Evolutionary conservation across 1,140 invertebrate genomes (phyloP).

Genomic region (Acromyrmex heyeri): DNA sequence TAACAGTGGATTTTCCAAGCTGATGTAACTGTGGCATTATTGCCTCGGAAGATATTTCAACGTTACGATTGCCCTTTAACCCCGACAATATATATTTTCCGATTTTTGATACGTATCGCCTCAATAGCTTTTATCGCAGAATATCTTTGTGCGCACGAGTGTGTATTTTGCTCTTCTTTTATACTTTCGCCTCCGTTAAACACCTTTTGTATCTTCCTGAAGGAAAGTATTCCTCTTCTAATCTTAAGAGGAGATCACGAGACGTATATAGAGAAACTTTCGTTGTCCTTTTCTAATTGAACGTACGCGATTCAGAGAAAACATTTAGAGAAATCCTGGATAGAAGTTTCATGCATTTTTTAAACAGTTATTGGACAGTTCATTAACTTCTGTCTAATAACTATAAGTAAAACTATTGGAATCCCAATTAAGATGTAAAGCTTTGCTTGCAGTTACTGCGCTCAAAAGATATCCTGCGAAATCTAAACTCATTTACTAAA

Average conservation of each 20-base stretch:
- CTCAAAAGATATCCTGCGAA: too few species aligned
- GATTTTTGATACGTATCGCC: conserved; percentile 57
- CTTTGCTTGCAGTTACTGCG: too few species aligned
- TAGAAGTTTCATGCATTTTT: too few species aligned
- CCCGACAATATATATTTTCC: conserved; percentile 47
- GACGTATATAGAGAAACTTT: conserved; percentile 34
- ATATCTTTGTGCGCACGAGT: conserved; percentile 47
- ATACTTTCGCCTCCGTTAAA: conserved; percentile 47
- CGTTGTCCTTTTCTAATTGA: conserved; percentile 54
- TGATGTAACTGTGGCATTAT: conserved; percentile 30
- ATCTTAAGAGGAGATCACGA: conserved; percentile 60
- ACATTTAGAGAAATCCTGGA: background rate
- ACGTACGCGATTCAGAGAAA: background rate
- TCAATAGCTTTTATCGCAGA: conserved; percentile 54
- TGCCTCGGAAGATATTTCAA: conserved; percentile 54
- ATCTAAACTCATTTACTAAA: too few species aligned
- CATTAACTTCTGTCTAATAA: too few species aligned
- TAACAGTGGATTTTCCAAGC: conserved; percentile 45
- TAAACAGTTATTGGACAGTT: too few species aligned
- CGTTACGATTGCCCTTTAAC: conserved; percentile 57
- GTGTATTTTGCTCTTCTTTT: conserved; percentile 48
- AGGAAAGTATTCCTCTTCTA: conserved; percentile 47
- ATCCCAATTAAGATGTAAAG: too few species aligned
- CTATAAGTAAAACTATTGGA: too few species aligned
- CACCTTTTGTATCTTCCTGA: conserved; percentile 56